Base-by-base conservation (phyloP, 2,888 invertebrate genomes). In the Tupiocoris notatus region DNA sequence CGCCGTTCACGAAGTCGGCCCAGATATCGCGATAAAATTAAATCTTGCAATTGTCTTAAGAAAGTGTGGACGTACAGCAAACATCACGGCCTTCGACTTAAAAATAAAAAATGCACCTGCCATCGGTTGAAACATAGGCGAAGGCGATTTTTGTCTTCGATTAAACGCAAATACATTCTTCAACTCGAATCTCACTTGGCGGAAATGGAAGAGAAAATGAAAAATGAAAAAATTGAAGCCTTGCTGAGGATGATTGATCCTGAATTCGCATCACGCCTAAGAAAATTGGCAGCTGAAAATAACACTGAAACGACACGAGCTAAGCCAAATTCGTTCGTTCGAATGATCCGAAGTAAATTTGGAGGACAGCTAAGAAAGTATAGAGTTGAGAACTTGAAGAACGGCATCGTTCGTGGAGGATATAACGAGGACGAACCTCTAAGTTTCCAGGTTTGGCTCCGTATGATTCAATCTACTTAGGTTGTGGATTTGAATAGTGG, bases 371-470 rank as follows among this genome's bases (percentile, higher is more conserved):
- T 70, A 9, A 58, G 58, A 20, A 17, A 59, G 16, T 70, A 24
- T n/a, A 21, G 61, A 1, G 9, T 59, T 25, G 24, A 58, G 20
- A 17, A 59, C 25, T 24, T 70, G 25, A 16, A 70, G 20, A 24
- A 59, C n/a, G 70, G 70, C 23, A 70, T 17, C 12, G 17, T 59
- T 70, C 54, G 21, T 20, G 18, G 25, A 9, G 70, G 25, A 0
- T 58, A 70, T 20, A 25, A 23, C 58, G 18, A 18, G 9, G 18
- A 24, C 1, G 70, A 70, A 25, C 20, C 24, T 20, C 17, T 59
- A n/a, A 70, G 25, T 18, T 59, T 70, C 17, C 70, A 70, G 20
- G 70, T 70, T 1, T 54, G 23, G 1, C n/a, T n/a, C n/a, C n/a
- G n/a, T n/a, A n/a, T n/a, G n/a, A n/a, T n/a, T n/a, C n/a, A n/a